Percentiles rank a stretch among this genome's conserved stretches.
phyloP scores from a whole-genome alignment of 2,888 invertebrate species.

The Micoletzkya japonica region DNA sequence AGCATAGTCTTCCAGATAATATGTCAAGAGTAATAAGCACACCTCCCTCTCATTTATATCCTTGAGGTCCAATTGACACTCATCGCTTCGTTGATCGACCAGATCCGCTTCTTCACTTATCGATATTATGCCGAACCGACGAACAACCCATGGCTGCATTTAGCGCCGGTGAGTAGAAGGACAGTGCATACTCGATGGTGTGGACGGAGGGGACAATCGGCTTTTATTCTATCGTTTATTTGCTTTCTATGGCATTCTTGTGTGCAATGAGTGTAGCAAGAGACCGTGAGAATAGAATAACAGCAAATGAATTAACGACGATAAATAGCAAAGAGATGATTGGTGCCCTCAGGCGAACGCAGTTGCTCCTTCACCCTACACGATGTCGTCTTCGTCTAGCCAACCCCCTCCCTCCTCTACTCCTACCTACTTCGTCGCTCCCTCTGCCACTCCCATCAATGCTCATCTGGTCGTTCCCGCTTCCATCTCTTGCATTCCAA shows the following conservation, averaged over 20 bases:
- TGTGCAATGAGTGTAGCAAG: too few species aligned
- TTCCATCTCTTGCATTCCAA: too few species aligned
- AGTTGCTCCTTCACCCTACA: constrained; percentile 18
- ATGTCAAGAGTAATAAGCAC: neutral
- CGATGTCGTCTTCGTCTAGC: too few species aligned
- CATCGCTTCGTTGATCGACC: neutral
- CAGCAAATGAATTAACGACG: neutral
- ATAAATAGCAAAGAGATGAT: too few species aligned
- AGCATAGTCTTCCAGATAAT: neutral
- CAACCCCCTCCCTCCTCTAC: too few species aligned
- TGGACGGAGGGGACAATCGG: too few species aligned
- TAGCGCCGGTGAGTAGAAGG: neutral
- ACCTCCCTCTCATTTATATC: neutral
- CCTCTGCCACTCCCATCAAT: too few species aligned
- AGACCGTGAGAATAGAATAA: too few species aligned
- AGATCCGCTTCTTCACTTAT: constrained; percentile 17
- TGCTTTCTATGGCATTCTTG: neutral
- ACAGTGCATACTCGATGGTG: too few species aligned
- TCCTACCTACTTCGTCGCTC: too few species aligned
- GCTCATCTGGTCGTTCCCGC: too few species aligned
- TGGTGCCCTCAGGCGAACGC: constrained; percentile 7
- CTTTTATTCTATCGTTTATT: too few species aligned
- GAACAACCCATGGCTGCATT: constrained; percentile 24
- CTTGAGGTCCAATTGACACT: constrained; percentile 13
- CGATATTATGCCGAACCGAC: constrained; percentile 25